Base-by-base conservation (phyloP, 2,888 invertebrate genomes). In the Cantharis lateralis region DNA sequence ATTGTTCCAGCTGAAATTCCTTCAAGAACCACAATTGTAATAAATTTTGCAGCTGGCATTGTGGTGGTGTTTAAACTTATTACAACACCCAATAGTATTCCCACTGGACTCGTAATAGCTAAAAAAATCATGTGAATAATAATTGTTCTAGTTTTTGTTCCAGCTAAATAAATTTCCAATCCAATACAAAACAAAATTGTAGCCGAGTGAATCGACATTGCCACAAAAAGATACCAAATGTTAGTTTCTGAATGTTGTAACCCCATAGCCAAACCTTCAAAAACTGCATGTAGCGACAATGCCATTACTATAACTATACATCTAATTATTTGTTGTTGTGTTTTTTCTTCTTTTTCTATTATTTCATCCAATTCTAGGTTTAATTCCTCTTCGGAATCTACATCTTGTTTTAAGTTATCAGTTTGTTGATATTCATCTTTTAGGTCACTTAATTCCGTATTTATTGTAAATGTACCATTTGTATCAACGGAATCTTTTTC, bases 121-220 rank as follows among this genome's bases (percentile, higher is more conserved):
- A 91, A 85, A 61, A 89, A 85, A 3, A 88, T 80, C 83, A 91
- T 89, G 82, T 90, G 88, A 11, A 88, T 82, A 4, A 89, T 78
- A 79, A 89, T 89, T 20, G 85, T 85, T 62, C 84, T 82, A 3
- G 84, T 80, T 77, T 86, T 86, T 4, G 89, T 73, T 3, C 82
- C 77, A 69, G 87, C 87, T 11, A 89, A 87, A 10, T 86, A 82
- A 74, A 95, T 89, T 86, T 95, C 95, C 0, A 94, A 90, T 0
- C 96, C 95, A 68, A 96, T 89, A 82, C 95, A 95, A 87, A 95
- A 95, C 0, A 93, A 93, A 72, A 96, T 94, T n/a, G 95, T 95
- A 81, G 93, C 91, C 88, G 96, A 96, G 88, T 96, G 95, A 3
- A 94, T 93, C 0, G 94, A 91, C 2, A 96, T 93, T 7, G 93